Evolutionary conservation across 2,888 invertebrate species (phyloP).

Genomic region (Ceramica pisi): DNA sequence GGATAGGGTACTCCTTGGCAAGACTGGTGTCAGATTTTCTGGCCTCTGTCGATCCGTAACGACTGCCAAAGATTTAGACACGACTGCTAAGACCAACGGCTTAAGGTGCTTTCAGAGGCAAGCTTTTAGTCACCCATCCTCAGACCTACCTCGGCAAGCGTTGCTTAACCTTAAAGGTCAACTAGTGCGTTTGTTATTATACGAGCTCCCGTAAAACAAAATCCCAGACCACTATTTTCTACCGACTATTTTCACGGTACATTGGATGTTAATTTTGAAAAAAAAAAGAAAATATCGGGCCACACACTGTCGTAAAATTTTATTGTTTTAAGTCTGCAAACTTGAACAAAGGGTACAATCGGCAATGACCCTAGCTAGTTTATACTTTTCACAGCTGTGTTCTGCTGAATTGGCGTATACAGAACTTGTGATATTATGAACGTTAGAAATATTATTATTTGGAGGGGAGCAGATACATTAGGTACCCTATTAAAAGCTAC

Average conservation of each 20-base stretch:
- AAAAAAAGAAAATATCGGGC: conserved; percentile 28
- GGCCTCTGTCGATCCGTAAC: no score
- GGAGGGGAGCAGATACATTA: conserved; percentile 6
- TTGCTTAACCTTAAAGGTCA: no score
- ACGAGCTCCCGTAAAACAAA: no score
- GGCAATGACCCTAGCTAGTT: conserved; percentile 52
- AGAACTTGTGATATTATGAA: conserved; percentile 14
- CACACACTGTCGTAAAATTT: conserved; percentile 59
- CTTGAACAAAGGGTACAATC: conserved; percentile 57
- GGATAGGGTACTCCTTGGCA: no score
- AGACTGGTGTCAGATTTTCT: no score
- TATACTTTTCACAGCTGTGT: conserved; percentile 41
- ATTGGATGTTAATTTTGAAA: conserved; percentile 2
- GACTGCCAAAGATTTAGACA: no score
- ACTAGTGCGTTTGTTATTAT: no score
- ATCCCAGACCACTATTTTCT: not conserved
- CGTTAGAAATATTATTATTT: conserved; percentile 6
- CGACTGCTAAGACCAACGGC: no score
- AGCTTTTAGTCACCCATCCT: no score
- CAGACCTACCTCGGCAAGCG: no score
- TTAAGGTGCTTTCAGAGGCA: no score
- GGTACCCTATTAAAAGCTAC: not conserved
- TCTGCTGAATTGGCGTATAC: conserved; percentile 20
- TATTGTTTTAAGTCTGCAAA: conserved; percentile 63
- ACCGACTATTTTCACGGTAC: conserved; percentile 11